These are phyloP conservation scores for Harpegnathos saltator DNA, from an alignment of 1,140 invertebrate genomes.

Conservation along the genomic window DNA sequence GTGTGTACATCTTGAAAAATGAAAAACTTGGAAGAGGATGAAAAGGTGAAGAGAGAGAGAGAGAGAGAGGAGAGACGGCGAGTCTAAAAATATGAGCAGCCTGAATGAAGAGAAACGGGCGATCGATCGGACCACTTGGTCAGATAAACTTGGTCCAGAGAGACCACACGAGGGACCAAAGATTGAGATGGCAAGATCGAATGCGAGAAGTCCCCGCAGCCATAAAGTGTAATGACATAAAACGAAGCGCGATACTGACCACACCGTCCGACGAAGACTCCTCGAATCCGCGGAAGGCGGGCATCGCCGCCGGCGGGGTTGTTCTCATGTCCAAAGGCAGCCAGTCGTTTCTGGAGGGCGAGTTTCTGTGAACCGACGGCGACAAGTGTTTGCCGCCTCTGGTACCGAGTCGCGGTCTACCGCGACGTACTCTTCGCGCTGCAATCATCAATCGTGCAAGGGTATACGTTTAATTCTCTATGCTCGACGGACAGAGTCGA, in stretches of 20 bases:
- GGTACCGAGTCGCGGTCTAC: conserved; percentile 84
- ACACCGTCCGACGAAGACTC: conserved; percentile 83
- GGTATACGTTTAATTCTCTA: conserved; percentile 26
- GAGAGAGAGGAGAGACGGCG: neutral
- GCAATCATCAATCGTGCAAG: conserved; percentile 51
- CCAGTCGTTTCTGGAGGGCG: conserved; percentile 83
- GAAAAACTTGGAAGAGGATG: no score
- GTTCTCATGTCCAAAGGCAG: conserved; percentile 85
- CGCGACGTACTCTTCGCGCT: conserved; percentile 83
- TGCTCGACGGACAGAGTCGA: neutral
- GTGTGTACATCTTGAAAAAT: neutral
- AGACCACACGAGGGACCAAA: no score
- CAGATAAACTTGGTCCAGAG: no score
- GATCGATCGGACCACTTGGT: no score
- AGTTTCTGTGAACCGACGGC: conserved; percentile 80
- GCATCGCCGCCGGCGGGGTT: conserved; percentile 82
- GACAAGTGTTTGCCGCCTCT: conserved; percentile 81
- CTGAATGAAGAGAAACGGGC: no score
- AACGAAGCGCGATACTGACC: conserved; percentile 76
- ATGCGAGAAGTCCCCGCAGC: no score
- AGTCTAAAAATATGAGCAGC: neutral
- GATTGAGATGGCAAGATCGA: no score
- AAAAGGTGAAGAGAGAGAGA: no score
- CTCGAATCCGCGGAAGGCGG: conserved; percentile 83
- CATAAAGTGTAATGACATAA: no score